Conservation (phyloP, 2,797 vertebrate genomes). For the Acomys russatus region DNA sequence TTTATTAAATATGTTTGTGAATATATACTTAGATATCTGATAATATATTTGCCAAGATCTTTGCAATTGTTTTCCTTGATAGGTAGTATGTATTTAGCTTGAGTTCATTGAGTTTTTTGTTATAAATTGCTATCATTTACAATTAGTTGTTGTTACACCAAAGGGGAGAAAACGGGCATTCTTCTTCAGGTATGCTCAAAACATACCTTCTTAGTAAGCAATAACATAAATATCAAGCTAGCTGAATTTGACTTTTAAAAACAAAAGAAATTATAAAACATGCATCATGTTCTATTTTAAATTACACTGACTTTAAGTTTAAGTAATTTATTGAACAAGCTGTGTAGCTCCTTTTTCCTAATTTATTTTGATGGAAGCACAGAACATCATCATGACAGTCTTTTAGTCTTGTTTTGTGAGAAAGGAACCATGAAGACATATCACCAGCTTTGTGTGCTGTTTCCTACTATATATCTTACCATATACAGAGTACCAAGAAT, state of each 20-base stretch:
- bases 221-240: constrained; percentile 23
- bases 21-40: neutral
- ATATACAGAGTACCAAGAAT: neutral
- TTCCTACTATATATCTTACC: neutral
- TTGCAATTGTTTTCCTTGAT: neutral
- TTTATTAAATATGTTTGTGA: constrained; percentile 17
- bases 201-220: constrained; percentile 54
- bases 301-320: constrained; percentile 47
- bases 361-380: constrained; percentile 39
- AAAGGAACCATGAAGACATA: neutral
- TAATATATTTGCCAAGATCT: constrained; percentile 46
- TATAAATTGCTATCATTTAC: neutral
- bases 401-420: neutral
- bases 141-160: constrained; percentile 35
- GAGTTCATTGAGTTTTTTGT: neutral
- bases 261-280: constrained; percentile 56
- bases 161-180: neutral
- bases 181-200: constrained; percentile 9
- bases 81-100: neutral
- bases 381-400: neutral
- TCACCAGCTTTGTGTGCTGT: constrained; percentile 28
- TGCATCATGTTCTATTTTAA: constrained; percentile 30
- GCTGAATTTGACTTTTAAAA: constrained; percentile 46
- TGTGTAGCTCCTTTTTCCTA: neutral
- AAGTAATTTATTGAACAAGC: neutral